These are phyloP conservation scores for Tylochromis polylepis DNA, from an alignment of 2,113 vertebrate genomes.

Conservation along the genomic window DNA sequence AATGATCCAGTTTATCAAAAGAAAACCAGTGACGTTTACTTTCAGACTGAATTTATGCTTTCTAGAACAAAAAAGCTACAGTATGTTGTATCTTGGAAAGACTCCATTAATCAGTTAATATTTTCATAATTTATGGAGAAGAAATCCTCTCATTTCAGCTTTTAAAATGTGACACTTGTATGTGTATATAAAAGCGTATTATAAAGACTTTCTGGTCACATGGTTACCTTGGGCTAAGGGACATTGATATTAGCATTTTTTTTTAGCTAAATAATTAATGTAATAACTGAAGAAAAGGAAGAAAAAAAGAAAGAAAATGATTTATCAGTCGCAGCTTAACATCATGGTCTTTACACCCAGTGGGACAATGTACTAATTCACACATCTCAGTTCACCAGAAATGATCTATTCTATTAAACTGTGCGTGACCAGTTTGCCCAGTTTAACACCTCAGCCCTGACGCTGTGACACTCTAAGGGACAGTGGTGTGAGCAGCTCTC, in stretches of 20 bases:
- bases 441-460: not conserved
- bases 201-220: not conserved
- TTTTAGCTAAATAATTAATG: not conserved
- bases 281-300: not conserved
- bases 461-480: not conserved
- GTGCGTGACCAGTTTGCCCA: not conserved
- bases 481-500: conserved; percentile 8
- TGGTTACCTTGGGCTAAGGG: not conserved
- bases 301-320: not conserved
- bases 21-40: not conserved
- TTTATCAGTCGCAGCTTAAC: not conserved
- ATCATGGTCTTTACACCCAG: not conserved
- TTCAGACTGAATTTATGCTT: not conserved
- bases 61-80: not conserved
- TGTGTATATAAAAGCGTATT: not conserved
- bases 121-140: too few relatives aligned
- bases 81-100: not conserved
- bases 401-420: not conserved
- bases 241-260: not conserved
- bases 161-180: too few relatives aligned
- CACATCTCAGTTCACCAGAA: not conserved
- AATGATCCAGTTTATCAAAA: not conserved
- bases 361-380: not conserved
- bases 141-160: too few relatives aligned
- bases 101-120: too few relatives aligned